A percentile compares a stretch with the other conserved stretches of the same genome.
phyloP scores from a whole-genome alignment of 1,140 invertebrate genomes.

The Olivierus martensii region DNA sequence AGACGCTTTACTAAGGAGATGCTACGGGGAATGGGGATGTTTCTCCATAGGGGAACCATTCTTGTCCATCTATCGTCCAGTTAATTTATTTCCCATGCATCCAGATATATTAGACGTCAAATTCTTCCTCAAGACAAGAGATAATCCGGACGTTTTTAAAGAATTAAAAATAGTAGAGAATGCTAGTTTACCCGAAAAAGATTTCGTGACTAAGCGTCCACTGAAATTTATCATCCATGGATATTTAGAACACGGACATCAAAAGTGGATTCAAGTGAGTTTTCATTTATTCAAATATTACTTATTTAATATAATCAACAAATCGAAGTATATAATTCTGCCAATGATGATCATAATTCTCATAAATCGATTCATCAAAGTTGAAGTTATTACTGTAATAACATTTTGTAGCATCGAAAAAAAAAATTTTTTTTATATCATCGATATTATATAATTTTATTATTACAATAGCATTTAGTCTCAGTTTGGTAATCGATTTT shows the following conservation, averaged over 20 bases:
- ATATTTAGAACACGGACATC: conserved; percentile 64
- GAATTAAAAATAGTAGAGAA: conserved; percentile 9
- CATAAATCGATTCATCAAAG: too few species aligned
- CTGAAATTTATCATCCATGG: conserved; percentile 69
- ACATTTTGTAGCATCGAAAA: too few species aligned
- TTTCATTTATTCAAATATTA: conserved; percentile 22
- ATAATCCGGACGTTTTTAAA: conserved; percentile 37
- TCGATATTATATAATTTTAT: too few species aligned
- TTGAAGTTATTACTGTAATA: too few species aligned
- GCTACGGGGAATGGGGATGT: conserved; percentile 66
- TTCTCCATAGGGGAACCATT: conserved; percentile 66
- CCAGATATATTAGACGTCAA: conserved; percentile 40
- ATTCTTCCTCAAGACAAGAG: conserved; percentile 36
- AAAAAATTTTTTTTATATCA: too few species aligned
- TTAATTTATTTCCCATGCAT: conserved; percentile 56
- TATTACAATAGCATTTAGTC: too few species aligned
- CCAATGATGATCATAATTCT: too few species aligned
- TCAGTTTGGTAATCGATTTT: too few species aligned
- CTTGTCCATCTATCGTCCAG: conserved; percentile 52
- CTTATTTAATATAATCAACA: too few species aligned
- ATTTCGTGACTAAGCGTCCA: conserved; percentile 34
- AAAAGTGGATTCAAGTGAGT: conserved; percentile 50
- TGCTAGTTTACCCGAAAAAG: conserved; percentile 9
- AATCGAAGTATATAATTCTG: too few species aligned
- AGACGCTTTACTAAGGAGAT: conserved; percentile 27